A percentile compares a stretch with the other conserved stretches of the same genome.
Evolutionary conservation across 2,888 invertebrate genomes (phyloP).

Genomic region (Andrena marginata): DNA sequence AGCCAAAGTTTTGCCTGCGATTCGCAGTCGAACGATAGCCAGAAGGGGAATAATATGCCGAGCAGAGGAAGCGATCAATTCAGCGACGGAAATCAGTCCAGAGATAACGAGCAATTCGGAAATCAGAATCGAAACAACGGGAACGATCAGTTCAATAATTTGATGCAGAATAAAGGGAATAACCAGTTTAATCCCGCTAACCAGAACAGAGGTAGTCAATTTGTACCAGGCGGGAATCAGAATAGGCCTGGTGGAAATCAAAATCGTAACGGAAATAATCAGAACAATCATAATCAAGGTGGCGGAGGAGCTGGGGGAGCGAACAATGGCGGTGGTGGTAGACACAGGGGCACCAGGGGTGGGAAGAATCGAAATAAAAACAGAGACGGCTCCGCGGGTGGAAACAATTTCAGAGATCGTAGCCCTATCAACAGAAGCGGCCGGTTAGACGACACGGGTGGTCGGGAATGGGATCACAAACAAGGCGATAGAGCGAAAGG

Average conservation of each 20-base stretch:
- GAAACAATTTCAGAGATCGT: slow-evolving; percentile 81
- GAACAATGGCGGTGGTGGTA: slow-evolving; percentile 50
- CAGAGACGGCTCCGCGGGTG: slow-evolving; percentile 65
- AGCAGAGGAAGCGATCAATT: slow-evolving; percentile 67
- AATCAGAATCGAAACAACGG: slow-evolving; percentile 67
- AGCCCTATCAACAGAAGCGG: slow-evolving; percentile 79
- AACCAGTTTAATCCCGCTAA: slow-evolving; percentile 65
- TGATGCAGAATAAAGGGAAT: slow-evolving; percentile 64
- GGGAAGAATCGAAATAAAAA: slow-evolving; percentile 81
- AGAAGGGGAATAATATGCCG: slow-evolving; percentile 42
- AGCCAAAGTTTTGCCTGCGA: slow-evolving; percentile 67
- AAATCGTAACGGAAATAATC: slow-evolving; percentile 74
- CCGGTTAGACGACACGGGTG: slow-evolving; percentile 72
- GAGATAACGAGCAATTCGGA: slow-evolving; percentile 65
- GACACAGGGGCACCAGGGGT: slow-evolving; percentile 74
- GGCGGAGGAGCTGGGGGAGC: slow-evolving; percentile 57
- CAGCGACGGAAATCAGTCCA: slow-evolving; percentile 52
- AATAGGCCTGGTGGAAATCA: slow-evolving; percentile 64
- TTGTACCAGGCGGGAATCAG: slow-evolving; percentile 67
- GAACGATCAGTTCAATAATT: slow-evolving; percentile 71
- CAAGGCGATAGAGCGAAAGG: slow-evolving; percentile 74
- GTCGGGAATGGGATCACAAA: slow-evolving; percentile 78
- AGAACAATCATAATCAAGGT: slow-evolving; percentile 70
- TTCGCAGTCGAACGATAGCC: slow-evolving; percentile 46
- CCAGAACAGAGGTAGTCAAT: slow-evolving; percentile 70